Evolutionary conservation across 2,888 invertebrate species (phyloP).

Genomic region (Cosmia trapezina): DNA sequence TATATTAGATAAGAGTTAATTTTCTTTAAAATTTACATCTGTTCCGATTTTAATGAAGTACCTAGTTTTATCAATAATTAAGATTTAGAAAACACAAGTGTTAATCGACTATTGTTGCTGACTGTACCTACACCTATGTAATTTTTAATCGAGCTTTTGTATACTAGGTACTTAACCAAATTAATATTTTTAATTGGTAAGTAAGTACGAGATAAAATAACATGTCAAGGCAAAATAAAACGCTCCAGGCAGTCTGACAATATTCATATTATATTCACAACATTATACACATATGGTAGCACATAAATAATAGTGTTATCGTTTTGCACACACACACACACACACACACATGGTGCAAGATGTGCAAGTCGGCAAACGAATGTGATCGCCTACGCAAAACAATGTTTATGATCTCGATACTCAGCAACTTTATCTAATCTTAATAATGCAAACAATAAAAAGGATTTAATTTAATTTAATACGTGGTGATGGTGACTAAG

Average conservation of each 20-base stretch:
- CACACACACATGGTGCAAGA: conserved; percentile 21
- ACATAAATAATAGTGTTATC: conserved; percentile 61
- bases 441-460: conserved; percentile 22
- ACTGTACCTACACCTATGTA: too few relatives aligned
- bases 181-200: conserved; percentile 32
- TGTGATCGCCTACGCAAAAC: conserved; percentile 48
- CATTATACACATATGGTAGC: conserved; percentile 34
- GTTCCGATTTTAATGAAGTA: too few relatives aligned
- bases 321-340: conserved; percentile 19
- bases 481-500: background rate
- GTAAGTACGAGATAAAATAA: conserved; percentile 11
- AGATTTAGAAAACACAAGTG: too few relatives aligned
- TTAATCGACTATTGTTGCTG: too few relatives aligned
- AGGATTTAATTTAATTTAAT: conserved; percentile 18
- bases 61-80: too few relatives aligned
- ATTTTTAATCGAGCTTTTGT: too few relatives aligned
- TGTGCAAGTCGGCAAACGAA: conserved; percentile 43
- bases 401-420: conserved; percentile 47
- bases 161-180: too few relatives aligned
- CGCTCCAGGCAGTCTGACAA: conserved; percentile 55
- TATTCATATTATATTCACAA: conserved; percentile 25
- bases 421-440: conserved; percentile 57
- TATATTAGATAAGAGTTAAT: too few relatives aligned
- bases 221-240: conserved; percentile 44
- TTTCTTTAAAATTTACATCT: too few relatives aligned